Evolutionary conservation across 2,888 invertebrate species (phyloP).

Genomic region (Rhingia campestris): DNA sequence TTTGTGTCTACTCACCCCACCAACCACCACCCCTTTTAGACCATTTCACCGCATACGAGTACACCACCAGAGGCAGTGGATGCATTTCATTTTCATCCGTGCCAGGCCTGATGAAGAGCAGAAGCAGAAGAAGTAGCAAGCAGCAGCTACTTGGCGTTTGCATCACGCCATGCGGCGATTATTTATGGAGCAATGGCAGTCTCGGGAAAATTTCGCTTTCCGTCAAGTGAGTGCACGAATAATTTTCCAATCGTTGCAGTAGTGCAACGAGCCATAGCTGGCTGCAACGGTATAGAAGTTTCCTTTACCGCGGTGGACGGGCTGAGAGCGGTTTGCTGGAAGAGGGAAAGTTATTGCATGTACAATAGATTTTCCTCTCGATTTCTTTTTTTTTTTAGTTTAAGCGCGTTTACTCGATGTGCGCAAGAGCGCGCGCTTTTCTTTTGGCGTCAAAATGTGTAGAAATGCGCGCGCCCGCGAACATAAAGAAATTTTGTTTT

Average conservation of each 20-base stretch:
- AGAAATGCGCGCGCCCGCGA: conserved; percentile 37
- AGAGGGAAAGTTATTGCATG: conserved; percentile 65
- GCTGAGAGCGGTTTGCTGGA: conserved; percentile 23
- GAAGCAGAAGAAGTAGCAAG: neutral
- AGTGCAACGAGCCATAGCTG: conserved; percentile 59
- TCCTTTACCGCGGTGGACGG: conserved; percentile 33
- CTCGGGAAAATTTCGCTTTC: conserved; percentile 73
- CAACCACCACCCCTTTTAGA: neutral
- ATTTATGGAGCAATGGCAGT: conserved; percentile 69
- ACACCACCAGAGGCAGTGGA: conserved; percentile 18
- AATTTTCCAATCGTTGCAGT: conserved; percentile 59
- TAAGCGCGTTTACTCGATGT: conserved; percentile 13
- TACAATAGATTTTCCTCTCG: conserved; percentile 71
- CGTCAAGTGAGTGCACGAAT: conserved; percentile 69
- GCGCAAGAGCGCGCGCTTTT: conserved; percentile 55
- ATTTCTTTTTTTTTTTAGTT: conserved; percentile 60
- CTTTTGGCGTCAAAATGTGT: conserved; percentile 59
- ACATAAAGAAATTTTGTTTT: conserved; percentile 49
- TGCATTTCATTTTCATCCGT: conserved; percentile 68
- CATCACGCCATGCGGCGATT: conserved; percentile 70
- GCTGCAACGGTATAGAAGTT: conserved; percentile 26
- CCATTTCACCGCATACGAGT: neutral
- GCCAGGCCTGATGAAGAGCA: conserved; percentile 56
- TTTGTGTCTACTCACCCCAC: neutral
- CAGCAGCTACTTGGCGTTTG: conserved; percentile 47